These are phyloP conservation scores for Hemiscyllium ocellatum DNA, from an alignment of 2,113 vertebrate genomes.

Conservation along the genomic window DNA sequence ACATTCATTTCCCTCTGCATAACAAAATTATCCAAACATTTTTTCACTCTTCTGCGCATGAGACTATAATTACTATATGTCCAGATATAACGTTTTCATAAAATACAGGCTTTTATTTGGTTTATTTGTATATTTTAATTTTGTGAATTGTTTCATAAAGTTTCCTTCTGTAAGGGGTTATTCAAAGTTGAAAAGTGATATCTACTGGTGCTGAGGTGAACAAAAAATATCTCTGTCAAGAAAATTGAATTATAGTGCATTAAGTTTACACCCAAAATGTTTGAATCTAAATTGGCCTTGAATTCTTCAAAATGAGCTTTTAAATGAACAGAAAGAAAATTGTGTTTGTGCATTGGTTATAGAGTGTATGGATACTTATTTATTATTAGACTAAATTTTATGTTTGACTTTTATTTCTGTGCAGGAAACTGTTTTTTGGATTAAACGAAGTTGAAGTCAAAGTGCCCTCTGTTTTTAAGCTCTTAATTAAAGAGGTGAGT, in stretches of 20 bases:
- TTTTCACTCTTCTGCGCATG: neutral
- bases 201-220: neutral
- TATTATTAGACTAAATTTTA: neutral
- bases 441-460: conserved; percentile 95
- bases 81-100: neutral
- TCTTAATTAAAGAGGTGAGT: conserved; percentile 95
- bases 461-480: conserved; percentile 99
- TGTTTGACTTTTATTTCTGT: conserved; percentile 9
- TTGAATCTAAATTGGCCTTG: neutral
- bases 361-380: neutral
- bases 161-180: neutral
- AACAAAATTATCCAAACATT: neutral
- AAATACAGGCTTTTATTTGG: neutral
- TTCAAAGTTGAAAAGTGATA: neutral
- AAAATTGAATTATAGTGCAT: neutral
- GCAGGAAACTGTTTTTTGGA: conserved; percentile 88
- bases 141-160: neutral
- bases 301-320: neutral
- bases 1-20: neutral
- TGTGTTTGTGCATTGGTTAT: neutral
- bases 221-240: neutral
- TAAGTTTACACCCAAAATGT: neutral
- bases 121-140: neutral
- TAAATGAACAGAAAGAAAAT: neutral
- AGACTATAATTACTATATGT: neutral